These are phyloP conservation scores for Cataglyphis altisquamis DNA, from an alignment of 2,888 invertebrate genomes.

Conservation along the genomic window DNA sequence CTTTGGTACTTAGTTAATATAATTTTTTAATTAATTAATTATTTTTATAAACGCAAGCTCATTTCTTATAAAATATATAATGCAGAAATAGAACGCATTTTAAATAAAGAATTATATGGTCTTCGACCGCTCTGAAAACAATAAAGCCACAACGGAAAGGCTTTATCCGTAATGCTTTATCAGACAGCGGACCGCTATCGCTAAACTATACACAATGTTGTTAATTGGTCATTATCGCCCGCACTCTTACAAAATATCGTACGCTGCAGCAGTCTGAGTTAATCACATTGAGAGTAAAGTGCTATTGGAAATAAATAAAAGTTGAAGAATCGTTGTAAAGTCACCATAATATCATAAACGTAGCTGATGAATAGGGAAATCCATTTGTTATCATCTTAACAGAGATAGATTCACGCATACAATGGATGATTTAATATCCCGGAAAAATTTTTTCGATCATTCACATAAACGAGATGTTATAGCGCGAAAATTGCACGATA, in stretches of 20 bases:
- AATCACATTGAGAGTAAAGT: slow-evolving; percentile 55
- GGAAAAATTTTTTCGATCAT: slow-evolving; percentile 55
- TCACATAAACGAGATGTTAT: slow-evolving; percentile 54
- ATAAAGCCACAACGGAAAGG: slow-evolving; percentile 80
- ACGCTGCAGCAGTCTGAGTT: slow-evolving; percentile 60
- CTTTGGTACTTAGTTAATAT: neutral
- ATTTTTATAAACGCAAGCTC: neutral
- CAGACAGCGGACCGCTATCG: slow-evolving; percentile 77
- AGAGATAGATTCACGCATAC: neutral
- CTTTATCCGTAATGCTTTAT: slow-evolving; percentile 79
- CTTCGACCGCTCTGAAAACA: slow-evolving; percentile 67
- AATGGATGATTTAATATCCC: slow-evolving; percentile 73
- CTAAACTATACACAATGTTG: slow-evolving; percentile 65
- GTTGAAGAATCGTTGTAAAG: neutral
- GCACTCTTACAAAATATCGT: slow-evolving; percentile 62
- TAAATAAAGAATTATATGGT: slow-evolving; percentile 24
- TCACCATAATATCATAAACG: neutral
- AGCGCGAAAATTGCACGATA: slow-evolving; percentile 75
- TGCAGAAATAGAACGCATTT: neutral
- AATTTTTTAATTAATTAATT: slow-evolving; percentile 4
- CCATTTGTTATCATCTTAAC: neutral
- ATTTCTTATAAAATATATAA: neutral
- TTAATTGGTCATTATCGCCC: slow-evolving; percentile 79
- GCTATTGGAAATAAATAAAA: slow-evolving; percentile 21
- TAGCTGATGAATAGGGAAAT: neutral